A percentile compares a stretch with the other conserved stretches of the same genome.
phyloP scores from a whole-genome alignment of 35 echinoderm and acorn worm genomes.

The Apostichopus californicus region DNA sequence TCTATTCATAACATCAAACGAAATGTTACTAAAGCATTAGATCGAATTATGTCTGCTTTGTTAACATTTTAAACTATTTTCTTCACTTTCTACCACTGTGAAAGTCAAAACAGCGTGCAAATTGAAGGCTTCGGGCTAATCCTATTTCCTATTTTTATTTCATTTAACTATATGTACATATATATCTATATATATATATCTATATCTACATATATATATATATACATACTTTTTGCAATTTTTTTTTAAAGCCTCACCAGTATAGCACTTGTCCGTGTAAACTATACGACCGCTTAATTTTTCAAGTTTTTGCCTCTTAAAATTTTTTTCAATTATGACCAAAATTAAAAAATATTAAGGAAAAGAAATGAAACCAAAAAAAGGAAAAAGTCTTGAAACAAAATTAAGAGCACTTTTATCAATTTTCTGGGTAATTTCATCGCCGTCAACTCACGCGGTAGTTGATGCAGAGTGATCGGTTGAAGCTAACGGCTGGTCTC shows the following conservation, averaged over 20 bases:
- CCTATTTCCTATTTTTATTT: not conserved
- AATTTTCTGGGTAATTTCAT: slow-evolving; percentile 59
- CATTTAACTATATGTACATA: not conserved
- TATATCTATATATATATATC: too few relatives aligned
- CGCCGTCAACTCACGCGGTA: slow-evolving; percentile 26
- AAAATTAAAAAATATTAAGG: not conserved
- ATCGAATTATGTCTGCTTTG: slow-evolving; percentile 44
- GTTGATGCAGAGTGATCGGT: slow-evolving; percentile 30
- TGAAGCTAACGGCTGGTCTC: slow-evolving; percentile 47
- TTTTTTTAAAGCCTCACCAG: slow-evolving; percentile 16
- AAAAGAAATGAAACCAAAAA: not conserved
- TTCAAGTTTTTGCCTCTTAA: slow-evolving; percentile 45
- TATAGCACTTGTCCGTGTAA: slow-evolving; percentile 33
- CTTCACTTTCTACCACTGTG: not conserved
- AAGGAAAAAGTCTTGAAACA: slow-evolving; percentile 3
- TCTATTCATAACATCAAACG: too few relatives aligned
- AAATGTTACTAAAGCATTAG: slow-evolving; percentile 24
- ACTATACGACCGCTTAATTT: slow-evolving; percentile 20
- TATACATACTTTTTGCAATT: not conserved
- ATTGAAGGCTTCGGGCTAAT: slow-evolving; percentile 46
- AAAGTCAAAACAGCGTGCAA: slow-evolving; percentile 49
- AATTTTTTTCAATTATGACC: slow-evolving; percentile 42
- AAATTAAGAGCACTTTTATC: slow-evolving; percentile 56
- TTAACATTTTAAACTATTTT: slow-evolving; percentile 18
- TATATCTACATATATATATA: too few relatives aligned